These are phyloP conservation scores for Bimastos eiseni DNA, from an alignment of 2,888 invertebrate genomes.

Conservation along the genomic window DNA sequence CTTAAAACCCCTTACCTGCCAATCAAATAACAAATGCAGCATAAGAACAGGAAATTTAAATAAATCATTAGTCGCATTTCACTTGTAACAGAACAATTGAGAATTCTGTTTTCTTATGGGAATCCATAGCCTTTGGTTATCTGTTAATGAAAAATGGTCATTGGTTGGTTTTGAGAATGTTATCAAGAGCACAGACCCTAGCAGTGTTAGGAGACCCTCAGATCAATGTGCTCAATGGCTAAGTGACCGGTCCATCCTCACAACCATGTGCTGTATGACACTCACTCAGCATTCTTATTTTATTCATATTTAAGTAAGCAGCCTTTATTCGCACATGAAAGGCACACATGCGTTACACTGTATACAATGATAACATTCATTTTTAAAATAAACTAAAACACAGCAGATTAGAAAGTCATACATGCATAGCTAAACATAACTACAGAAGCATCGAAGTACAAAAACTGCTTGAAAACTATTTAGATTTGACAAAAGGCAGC, in stretches of 20 bases:
- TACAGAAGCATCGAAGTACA: too few relatives aligned
- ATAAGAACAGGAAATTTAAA: background rate
- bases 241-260: background rate
- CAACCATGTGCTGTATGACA: background rate
- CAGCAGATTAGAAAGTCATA: too few relatives aligned
- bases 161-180: background rate
- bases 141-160: background rate
- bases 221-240: background rate
- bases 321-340: too few relatives aligned
- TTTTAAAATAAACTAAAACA: too few relatives aligned
- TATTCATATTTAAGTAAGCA: too few relatives aligned
- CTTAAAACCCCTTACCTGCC: background rate
- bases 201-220: background rate
- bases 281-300: too few relatives aligned
- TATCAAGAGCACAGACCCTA: background rate
- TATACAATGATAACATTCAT: too few relatives aligned
- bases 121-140: background rate
- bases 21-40: background rate
- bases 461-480: too few relatives aligned
- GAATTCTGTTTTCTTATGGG: background rate
- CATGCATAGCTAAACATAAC: too few relatives aligned
- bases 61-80: background rate
- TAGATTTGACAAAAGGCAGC: too few relatives aligned
- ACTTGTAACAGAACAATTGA: background rate
- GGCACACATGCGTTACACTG: too few relatives aligned